Evolutionary conservation across 2,888 invertebrate genomes (phyloP).

Genomic region (Microplitis manilae): DNA sequence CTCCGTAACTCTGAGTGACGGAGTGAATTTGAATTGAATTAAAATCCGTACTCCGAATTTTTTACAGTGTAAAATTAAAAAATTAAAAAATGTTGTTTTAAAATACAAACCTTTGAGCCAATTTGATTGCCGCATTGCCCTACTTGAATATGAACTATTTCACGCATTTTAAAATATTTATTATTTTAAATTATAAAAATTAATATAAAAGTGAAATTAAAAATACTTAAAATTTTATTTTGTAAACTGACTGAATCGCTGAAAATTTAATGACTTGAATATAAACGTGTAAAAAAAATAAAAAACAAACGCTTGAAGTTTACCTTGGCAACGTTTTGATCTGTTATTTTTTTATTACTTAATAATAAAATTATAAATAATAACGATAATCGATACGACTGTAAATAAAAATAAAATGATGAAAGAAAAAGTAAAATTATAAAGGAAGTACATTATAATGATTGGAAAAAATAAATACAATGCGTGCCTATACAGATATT

Average conservation of each 20-base stretch:
- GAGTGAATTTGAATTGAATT: background rate
- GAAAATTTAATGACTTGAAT: conserved; percentile 3
- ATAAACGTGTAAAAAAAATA: conserved; percentile 38
- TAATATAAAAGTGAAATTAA: background rate
- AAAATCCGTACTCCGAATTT: too few relatives aligned
- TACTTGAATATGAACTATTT: conserved; percentile 86
- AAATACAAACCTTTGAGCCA: conserved; percentile 78
- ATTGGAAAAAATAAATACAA: conserved; percentile 69
- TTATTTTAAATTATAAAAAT: conserved; percentile 15
- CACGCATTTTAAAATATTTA: conserved; percentile 77
- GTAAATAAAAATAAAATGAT: conserved; percentile 32
- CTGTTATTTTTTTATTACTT: conserved; percentile 14
- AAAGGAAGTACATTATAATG: conserved; percentile 62
- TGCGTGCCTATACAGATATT: conserved; percentile 64
- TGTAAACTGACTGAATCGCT: conserved; percentile 4
- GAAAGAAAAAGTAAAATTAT: conserved; percentile 55
- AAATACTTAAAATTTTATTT: conserved; percentile 62
- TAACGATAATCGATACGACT: background rate
- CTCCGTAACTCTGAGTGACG: too few relatives aligned
- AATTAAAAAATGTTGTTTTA: background rate
- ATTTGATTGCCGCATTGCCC: conserved; percentile 94
- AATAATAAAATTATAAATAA: conserved; percentile 32
- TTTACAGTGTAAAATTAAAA: too few relatives aligned
- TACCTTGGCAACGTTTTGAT: conserved; percentile 37
- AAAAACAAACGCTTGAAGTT: conserved; percentile 49